Evolutionary conservation across 2,797 vertebrate species (phyloP), one percentile per base, ranked within the genome.

Genomic region (Xiphophorus birchmanni): DNA sequence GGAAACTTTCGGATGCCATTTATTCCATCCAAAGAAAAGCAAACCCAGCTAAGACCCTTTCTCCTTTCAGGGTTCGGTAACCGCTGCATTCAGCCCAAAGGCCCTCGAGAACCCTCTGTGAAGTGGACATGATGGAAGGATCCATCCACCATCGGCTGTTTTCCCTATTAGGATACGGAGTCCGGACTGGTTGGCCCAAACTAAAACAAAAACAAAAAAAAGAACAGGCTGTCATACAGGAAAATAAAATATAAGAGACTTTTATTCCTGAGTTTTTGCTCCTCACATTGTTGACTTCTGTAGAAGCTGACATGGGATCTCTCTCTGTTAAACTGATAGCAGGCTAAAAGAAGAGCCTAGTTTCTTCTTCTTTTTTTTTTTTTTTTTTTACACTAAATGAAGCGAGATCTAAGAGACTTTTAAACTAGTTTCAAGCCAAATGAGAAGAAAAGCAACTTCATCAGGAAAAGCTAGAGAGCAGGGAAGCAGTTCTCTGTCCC

Each of bases 81-180:
- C 94, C 96, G 96, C 90, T 97, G 97, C 94, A 94, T 95, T 90
- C 97, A 96, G 86, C 97, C 97, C 88, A 97, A 94, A 97, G 97
- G 97, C 94, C 97, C 97, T 80, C 95, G 96, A 93, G 95, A 97
- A 74, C 96, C 96, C 74, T 97, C 97, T 71, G 92, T 96, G 90
- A 96, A 98, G 96, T 98, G 97, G 97, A 99, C 97, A 95, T 98
- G 96, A 99, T 96, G 95, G 80, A 87, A 58, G 29, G 37, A 45
- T 60, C 82, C 65, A 26, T 81, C 82, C 88, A 45, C 77, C 75
- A 35, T 74, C 72, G 26, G 32, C n/a, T 47, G 76, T 80, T 84
- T 80, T 86, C 73, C 42, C 52, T 26, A 69, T 82, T 81, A 78
- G 87, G 88, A 86, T 83, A 82, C 42, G 84, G 86, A 90, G 82